Evolutionary conservation across 2,888 invertebrate species (phyloP).

Genomic region (Pterostichus madidus): DNA sequence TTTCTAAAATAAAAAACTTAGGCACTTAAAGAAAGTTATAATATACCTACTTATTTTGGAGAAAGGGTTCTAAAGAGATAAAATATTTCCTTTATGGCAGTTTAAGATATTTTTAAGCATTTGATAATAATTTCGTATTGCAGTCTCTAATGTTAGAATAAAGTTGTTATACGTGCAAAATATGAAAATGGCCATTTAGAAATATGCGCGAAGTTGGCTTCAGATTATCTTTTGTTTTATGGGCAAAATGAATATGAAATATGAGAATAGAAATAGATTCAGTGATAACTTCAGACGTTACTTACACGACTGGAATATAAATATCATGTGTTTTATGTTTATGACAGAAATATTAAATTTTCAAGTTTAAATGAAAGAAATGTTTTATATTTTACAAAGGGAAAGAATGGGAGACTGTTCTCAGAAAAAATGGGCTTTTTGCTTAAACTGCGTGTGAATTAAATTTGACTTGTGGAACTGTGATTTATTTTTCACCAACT

Average conservation of each 20-base stretch:
- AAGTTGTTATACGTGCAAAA: conserved; percentile 56
- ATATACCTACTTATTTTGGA: too few relatives aligned
- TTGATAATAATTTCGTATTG: conserved; percentile 16
- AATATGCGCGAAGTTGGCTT: conserved; percentile 29
- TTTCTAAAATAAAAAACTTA: too few relatives aligned
- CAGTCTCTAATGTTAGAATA: conserved; percentile 17
- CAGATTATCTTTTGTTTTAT: conserved; percentile 64
- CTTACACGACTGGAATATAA: conserved; percentile 45
- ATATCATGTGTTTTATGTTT: conserved; percentile 50
- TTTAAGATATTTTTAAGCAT: too few relatives aligned
- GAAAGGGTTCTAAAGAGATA: too few relatives aligned
- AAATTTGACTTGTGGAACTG: conserved; percentile 8
- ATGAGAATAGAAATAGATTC: conserved; percentile 58
- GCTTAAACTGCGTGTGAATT: conserved; percentile 34
- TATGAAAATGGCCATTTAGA: conserved; percentile 59
- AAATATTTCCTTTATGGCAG: too few relatives aligned
- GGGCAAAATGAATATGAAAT: conserved; percentile 51
- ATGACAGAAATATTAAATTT: conserved; percentile 53
- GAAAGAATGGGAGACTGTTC: conserved; percentile 19
- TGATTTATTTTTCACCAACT: conserved; percentile 2
- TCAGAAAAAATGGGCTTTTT: background rate
- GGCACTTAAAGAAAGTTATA: too few relatives aligned
- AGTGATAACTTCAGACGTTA: conserved; percentile 45
- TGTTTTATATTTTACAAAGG: conserved; percentile 40
- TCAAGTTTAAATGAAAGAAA: conserved; percentile 29